Conservation (phyloP, 2,888 invertebrate species). For the Rotaria sp. region DNA sequence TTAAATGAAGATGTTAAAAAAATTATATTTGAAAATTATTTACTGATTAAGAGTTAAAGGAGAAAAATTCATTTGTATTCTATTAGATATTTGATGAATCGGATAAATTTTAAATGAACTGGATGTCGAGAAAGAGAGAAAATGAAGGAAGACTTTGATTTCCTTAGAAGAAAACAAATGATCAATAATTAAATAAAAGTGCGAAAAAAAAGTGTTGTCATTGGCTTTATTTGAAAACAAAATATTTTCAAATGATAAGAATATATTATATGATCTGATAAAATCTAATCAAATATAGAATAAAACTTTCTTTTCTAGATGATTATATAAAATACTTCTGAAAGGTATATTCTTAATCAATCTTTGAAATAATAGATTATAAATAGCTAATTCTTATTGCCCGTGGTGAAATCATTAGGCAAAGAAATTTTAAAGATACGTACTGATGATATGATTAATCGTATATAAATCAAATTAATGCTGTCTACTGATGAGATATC, state of each 20-base stretch:
- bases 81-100: not conserved
- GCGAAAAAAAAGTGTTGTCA: too few species aligned
- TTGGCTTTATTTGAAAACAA: too few species aligned
- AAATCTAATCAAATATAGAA: not conserved
- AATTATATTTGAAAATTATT: too few species aligned
- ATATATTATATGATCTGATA: not conserved
- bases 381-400: not conserved
- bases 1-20: too few species aligned
- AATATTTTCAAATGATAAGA: not conserved
- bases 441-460: too few species aligned
- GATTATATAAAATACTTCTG: not conserved
- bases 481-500: not conserved
- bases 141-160: not conserved
- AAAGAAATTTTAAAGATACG: too few species aligned
- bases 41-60: not conserved
- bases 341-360: not conserved
- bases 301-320: not conserved
- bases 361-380: not conserved
- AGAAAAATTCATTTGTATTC: not conserved
- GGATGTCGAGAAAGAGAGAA: not conserved
- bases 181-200: too few species aligned
- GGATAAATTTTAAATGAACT: not conserved
- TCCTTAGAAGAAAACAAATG: not conserved
- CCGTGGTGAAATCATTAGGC: not conserved
- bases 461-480: too few species aligned